Percentiles rank a stretch among this genome's conserved stretches.
Conservation (phyloP, 2,113 vertebrate genomes). For the Dolichotis patagonum region DNA sequence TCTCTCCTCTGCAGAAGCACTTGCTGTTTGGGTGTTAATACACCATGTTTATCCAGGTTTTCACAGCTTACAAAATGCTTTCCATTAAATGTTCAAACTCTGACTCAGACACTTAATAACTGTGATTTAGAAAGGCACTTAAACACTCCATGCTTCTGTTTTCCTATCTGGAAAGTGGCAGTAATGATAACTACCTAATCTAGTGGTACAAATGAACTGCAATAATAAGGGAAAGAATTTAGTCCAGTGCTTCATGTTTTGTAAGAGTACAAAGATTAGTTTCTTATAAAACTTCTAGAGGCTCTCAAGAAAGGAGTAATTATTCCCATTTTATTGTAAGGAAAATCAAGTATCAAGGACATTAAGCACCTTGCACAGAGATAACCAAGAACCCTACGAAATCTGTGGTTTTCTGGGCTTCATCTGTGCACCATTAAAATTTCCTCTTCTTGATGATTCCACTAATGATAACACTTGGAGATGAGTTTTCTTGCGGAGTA, state of each 20-base stretch:
- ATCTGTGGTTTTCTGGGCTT: not conserved
- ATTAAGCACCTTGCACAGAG: not conserved
- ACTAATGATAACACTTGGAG: not conserved
- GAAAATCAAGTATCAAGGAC: not conserved
- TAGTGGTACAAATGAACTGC: not conserved
- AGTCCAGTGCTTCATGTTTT: not conserved
- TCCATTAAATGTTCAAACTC: not conserved
- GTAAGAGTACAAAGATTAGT: not conserved
- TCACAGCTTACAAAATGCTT: not conserved
- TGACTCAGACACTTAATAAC: not conserved
- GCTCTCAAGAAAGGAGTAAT: not conserved
- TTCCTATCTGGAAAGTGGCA: not conserved
- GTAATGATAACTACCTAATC: not conserved
- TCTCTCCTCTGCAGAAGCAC: not conserved
- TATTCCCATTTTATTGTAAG: constrained; percentile 17
- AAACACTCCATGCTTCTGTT: no score
- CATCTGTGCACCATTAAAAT: not conserved
- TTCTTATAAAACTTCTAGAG: not conserved
- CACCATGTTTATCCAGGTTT: not conserved
- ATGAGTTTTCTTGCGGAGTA: not conserved
- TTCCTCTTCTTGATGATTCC: not conserved
- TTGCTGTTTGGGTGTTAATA: not conserved
- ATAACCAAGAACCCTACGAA: not conserved
- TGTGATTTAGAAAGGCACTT: not conserved
- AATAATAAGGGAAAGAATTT: not conserved